Base-by-base conservation (phyloP, 2,888 invertebrate genomes). In the Cosmorhoe ocellata region DNA sequence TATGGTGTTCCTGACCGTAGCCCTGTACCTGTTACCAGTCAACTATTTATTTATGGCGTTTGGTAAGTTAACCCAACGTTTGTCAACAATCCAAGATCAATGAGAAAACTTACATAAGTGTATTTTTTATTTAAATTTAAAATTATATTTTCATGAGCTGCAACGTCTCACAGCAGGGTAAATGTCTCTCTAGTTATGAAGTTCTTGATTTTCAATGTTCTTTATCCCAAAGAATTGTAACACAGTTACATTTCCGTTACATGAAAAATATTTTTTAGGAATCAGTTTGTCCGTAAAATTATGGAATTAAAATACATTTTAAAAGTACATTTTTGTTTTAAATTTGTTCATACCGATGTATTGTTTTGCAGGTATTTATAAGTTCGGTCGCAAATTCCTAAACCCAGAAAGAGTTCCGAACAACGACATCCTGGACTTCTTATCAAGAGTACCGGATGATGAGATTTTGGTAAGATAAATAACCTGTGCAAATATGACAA, bases 21-120 rank as follows among this genome's bases (percentile, higher is more conserved):
- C 71, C 1, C 63, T 89, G 18, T 89, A 84, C 64, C n/a, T 86
- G 3, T 69, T 89, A 52, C 88, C 88, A 32, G 66, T 77, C 28
- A 85, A 86, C 63, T 90, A 86, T 61, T 62, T 90, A 57, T 82
- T 89, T 56, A 90, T 90, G 85, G 82, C 76, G 39, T 67, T 86
- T 62, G 89, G 89, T 90, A 68, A 67, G 82, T 37, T 13, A 24
- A 18, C 5, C 5, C 5, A 18, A 2, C 18, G 18, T 18, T 3
- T 18, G 18, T 18, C 2, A 18, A 18, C 18, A 18, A 5, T 18
- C 2, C 18, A 3, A 18, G 5, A 18, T 3, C 18, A 18, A 18
- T 3, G 3, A 3, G 18, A 2, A 18, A 18, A 18, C 3, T n/a
- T 22, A 30, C 1, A n/a, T n/a, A n/a, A n/a, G n/a, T n/a, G n/a